phyloP scores from a whole-genome alignment of 1,140 invertebrate species.

The Pristionchus pacificus region DNA sequence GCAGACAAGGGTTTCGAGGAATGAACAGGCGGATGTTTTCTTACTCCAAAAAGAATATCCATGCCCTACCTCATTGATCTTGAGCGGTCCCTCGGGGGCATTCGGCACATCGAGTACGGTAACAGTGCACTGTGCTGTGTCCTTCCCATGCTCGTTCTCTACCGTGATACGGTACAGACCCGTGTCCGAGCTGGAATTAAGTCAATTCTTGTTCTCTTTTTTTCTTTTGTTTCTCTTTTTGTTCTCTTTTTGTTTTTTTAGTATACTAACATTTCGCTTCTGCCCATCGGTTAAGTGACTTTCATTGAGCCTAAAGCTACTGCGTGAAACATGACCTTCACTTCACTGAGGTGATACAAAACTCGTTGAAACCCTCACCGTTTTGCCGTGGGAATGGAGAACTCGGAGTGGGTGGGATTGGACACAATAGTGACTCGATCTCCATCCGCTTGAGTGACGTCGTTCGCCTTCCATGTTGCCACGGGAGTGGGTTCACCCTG shows the following conservation, averaged over 20 bases:
- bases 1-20: no score
- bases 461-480: conserved; percentile 54
- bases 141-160: conserved; percentile 87
- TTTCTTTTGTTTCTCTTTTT: no score
- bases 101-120: conserved; percentile 71
- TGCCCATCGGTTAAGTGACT: no score
- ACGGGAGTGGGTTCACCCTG: conserved; percentile 56
- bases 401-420: conserved; percentile 38
- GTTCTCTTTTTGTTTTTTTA: no score
- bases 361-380: conserved; percentile 60
- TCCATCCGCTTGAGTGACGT: conserved; percentile 39
- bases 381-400: conserved; percentile 43
- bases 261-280: no score
- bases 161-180: conserved; percentile 86
- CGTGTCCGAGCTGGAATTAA: conserved; percentile 64
- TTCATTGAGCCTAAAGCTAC: no score
- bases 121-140: conserved; percentile 68
- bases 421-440: conserved; percentile 44
- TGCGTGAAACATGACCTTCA: no score
- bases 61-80: conserved; percentile 67
- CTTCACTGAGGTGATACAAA: background rate
- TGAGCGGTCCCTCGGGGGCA: conserved; percentile 81
- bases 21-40: no score
- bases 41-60: no score
- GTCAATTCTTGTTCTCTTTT: no score